Base-by-base conservation (phyloP, 2,113 vertebrate species). In the Daubentonia madagascariensis region DNA sequence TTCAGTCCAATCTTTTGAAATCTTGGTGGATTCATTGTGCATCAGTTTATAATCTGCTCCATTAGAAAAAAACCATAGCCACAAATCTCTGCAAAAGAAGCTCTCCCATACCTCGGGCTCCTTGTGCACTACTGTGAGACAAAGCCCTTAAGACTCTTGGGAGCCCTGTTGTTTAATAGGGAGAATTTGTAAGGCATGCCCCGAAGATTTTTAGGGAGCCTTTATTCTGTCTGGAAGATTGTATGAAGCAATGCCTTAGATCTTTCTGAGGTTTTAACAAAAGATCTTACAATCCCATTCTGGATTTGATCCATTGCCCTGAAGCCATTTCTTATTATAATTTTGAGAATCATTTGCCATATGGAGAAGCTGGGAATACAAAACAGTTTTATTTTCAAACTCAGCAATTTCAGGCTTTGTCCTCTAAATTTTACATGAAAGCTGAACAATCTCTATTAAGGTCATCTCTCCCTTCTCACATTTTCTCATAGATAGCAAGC, bases 351-450 rank as follows among this genome's bases (percentile, higher is more conserved):
- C 85, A 91, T 95, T 94, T 94, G 88, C 97, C 96, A 96, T 97
- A 88, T 97, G 96, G 93, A 97, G 93, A 96, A 96, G 61, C 91
- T 93, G n/a, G 30, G 35, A 97, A 93, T 97, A 95, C 94, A 89
- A 95, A 98, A 83, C 83, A 91, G 89, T 96, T 94, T 97, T 95
- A 85, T 97, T 97, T 97, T 93, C 78, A 96, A 97, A 89, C 67
- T 68, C 70, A 85, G 88, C 35, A 40, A 73, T 75, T 72, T 13
- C 6, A 7, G 88, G 63, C 91, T 95, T 83, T 96, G 92, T 97
- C 85, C 89, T 98, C 85, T 93, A 61, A 97, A 86, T 93, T 78
- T 85, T 93, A 35, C 65, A 79, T 68, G 54, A 97, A 94, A 96
- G 78, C 87, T 23, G 30, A 95, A 76, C 81, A 30, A 35, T 92